Evolutionary conservation across 1,140 invertebrate genomes (phyloP), one percentile per base, ranked within the genome.

Genomic region (Drosophila mayri): DNA sequence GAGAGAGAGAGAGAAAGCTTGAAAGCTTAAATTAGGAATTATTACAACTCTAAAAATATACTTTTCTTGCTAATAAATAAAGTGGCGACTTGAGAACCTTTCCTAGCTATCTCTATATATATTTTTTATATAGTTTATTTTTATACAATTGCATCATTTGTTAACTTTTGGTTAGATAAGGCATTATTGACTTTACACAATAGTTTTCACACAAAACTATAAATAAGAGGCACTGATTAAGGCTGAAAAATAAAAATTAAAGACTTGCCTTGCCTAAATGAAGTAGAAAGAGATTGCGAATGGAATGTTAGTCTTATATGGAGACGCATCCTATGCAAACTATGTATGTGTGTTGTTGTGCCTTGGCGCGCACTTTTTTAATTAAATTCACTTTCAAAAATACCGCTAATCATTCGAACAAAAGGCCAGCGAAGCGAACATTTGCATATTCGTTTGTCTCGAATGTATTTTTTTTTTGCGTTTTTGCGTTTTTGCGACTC

Each of bases 381-480:
- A 87, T 87, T 88, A 87, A 88, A 87, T 88, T 83, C 80, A 88
- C 83, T 87, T 87, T 87, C 83, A 87, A 88, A 87, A 88, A 88
- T 87, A 84, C 84, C 83, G 83, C 83, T 87, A 88, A 87, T 84
- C 80, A 88, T 82, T 87, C 52, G 71, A 85, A 81, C 64, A 70
- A 81, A 77, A 77, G 63, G 43, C 40, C 47, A 70, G 59, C 49
- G 49, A 57, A 16, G 63, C 40, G 54, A 76, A 76, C 61, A 78
- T 78, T 78, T 78, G 74, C 65, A 78, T 78, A 70, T 78, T 78
- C 62, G 76, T 78, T 78, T 78, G 75, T 78, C 66, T 74, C 52
- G 64, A 62, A 54, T 49, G 55, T 22, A 5, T 35, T 35, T 52
- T 61, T 52, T 67, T 65, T 30, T 61, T 52, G n/a, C n/a, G n/a